Conservation (phyloP, 2,888 invertebrate genomes). For the Hyles lineata region DNA sequence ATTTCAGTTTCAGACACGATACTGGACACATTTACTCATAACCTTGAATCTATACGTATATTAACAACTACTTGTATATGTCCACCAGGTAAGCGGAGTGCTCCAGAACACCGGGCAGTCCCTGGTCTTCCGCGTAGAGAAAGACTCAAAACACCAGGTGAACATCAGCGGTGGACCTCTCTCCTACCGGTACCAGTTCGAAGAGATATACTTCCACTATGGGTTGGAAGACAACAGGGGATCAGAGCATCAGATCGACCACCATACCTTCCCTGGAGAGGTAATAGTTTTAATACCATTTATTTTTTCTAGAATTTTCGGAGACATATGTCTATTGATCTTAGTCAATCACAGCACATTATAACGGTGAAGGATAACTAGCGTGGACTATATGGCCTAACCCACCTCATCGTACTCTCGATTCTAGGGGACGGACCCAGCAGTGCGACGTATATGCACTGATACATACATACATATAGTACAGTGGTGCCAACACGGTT, state of each 20-base stretch:
- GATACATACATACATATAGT: too few relatives aligned
- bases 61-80: background rate
- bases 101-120: constrained; percentile 98
- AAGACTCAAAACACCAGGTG: constrained; percentile 94
- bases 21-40: too few relatives aligned
- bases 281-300: constrained; percentile 82
- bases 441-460: too few relatives aligned
- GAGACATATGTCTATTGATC: too few relatives aligned
- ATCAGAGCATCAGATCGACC: constrained; percentile 98
- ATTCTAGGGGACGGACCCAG: too few relatives aligned
- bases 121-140: constrained; percentile 95
- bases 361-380: too few relatives aligned
- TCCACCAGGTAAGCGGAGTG: constrained; percentile 91
- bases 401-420: too few relatives aligned
- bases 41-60: background rate
- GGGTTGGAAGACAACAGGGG: constrained; percentile 95
- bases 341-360: too few relatives aligned
- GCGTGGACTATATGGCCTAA: too few relatives aligned
- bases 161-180: constrained; percentile 98
- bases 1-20: too few relatives aligned
- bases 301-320: too few relatives aligned
- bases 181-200: constrained; percentile 97
- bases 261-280: constrained; percentile 98
- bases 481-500: too few relatives aligned
- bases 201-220: constrained; percentile 98